Conservation (phyloP, 2,888 invertebrate species). For the Chrysolina oricalcia region DNA sequence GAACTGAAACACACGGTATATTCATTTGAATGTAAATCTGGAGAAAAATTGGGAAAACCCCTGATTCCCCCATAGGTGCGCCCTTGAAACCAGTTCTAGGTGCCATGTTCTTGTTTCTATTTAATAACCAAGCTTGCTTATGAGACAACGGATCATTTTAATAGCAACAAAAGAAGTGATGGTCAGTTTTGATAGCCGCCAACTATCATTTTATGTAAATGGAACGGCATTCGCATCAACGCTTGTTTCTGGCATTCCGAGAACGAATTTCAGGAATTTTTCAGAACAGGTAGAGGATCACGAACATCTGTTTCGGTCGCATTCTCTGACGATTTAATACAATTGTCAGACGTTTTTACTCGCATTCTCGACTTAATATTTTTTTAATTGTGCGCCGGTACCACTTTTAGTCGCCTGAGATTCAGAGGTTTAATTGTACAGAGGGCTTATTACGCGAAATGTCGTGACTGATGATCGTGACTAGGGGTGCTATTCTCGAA, state of each 20-base stretch:
- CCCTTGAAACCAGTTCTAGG: neutral
- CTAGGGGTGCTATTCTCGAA: too few relatives aligned
- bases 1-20: too few relatives aligned
- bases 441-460: too few relatives aligned
- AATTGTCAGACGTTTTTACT: conserved; percentile 58
- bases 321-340: conserved; percentile 64
- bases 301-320: conserved; percentile 62
- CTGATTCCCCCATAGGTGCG: neutral
- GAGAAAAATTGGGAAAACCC: too few relatives aligned
- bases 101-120: neutral
- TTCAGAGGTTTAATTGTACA: neutral
- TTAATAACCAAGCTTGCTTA: neutral
- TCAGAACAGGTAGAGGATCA: conserved; percentile 67
- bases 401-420: conserved; percentile 37
- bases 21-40: too few relatives aligned
- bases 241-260: conserved; percentile 64
- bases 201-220: conserved; percentile 62
- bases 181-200: conserved; percentile 59
- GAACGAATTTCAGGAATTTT: conserved; percentile 68
- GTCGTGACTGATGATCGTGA: too few relatives aligned
- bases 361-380: conserved; percentile 46
- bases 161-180: conserved; percentile 55
- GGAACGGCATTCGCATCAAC: conserved; percentile 54
- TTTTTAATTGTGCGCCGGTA: conserved; percentile 50
- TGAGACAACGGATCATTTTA: conserved; percentile 46